Base-by-base conservation (phyloP, 2,888 invertebrate genomes). In the Drepana falcataria region DNA sequence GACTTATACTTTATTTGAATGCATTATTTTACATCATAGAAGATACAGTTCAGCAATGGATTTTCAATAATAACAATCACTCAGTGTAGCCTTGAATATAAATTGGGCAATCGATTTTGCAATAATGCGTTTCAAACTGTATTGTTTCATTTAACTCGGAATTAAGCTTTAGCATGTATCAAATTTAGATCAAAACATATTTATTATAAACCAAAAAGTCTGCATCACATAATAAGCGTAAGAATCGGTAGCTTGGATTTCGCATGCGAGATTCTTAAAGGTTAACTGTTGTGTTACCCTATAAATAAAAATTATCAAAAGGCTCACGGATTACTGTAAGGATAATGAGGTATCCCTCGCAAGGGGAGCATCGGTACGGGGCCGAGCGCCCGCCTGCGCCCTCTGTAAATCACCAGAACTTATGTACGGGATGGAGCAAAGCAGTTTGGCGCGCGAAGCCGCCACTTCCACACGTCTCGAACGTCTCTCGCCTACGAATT, bases 271-370 rank as follows among this genome's bases (percentile, higher is more conserved):
- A 71, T 75, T 69, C 66, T 61, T 63, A 75, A 79, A 79, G 78
- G 76, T 81, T 75, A 81, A 61, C 57, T 67, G 59, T 66, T 77
- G 68, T 71, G 77, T 71, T 77, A 76, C 72, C 74, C 77, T 76
- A 82, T 81, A 85, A 86, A 86, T 85, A 83, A 81, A 83, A 83
- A 82, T 85, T 83, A 85, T 86, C 83, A 83, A 84, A 86, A 86
- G 85, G 83, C 85, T 77, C 80, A 82, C 79, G 86, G 87, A 89
- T 89, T 87, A 88, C 83, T 83, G 82, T 80, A 77, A 85, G 83
- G 89, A 89, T 89, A 90, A 88, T 89, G 87, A 90, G 88, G 87
- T 87, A 87, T 89, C 85, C 83, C 85, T 83, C 68, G 79, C 79
- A 75, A 77, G 85, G 85, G 85, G 86, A 81, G 83, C 73, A 73